Conservation (phyloP, 1,140 invertebrate species). For the Meloidogyne hapla region DNA sequence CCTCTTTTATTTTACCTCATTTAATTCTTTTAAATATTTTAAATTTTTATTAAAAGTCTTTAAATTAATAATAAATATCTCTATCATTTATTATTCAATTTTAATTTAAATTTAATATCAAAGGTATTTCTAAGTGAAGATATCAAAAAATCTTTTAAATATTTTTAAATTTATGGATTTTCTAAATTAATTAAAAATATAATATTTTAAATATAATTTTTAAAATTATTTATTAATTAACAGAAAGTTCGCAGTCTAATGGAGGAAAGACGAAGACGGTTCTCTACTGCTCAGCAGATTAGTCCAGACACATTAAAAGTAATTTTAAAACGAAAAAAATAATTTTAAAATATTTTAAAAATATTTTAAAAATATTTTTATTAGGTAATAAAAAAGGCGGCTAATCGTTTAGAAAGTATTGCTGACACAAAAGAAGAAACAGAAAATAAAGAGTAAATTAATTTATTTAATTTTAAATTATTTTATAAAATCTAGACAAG, state of each 20-base stretch:
- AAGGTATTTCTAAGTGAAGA: too few relatives aligned
- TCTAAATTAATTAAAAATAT: too few relatives aligned
- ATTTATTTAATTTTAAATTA: constrained; percentile 14
- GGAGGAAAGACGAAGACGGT: constrained; percentile 52
- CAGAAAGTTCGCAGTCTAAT: constrained; percentile 50
- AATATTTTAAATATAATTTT: not conserved
- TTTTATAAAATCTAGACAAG: constrained; percentile 14
- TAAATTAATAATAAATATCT: too few relatives aligned
- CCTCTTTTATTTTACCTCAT: too few relatives aligned
- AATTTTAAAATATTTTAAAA: not conserved
- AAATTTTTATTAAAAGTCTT: too few relatives aligned
- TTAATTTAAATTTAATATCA: too few relatives aligned
- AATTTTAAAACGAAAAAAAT: not conserved
- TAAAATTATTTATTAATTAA: constrained; percentile 3
- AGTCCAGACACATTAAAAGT: constrained; percentile 49
- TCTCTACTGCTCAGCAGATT: constrained; percentile 50
- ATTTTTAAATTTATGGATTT: too few relatives aligned
- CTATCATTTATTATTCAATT: too few relatives aligned
- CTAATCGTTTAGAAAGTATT: constrained; percentile 33
- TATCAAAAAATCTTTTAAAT: too few relatives aligned
- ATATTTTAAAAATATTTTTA: too few relatives aligned
- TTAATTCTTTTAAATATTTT: too few relatives aligned
- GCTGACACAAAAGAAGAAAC: constrained; percentile 31
- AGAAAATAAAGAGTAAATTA: constrained; percentile 17
- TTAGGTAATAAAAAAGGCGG: constrained; percentile 19